Evolutionary conservation across 1,140 invertebrate genomes (phyloP).

Genomic region (Zaprionus kolodkinae): DNA sequence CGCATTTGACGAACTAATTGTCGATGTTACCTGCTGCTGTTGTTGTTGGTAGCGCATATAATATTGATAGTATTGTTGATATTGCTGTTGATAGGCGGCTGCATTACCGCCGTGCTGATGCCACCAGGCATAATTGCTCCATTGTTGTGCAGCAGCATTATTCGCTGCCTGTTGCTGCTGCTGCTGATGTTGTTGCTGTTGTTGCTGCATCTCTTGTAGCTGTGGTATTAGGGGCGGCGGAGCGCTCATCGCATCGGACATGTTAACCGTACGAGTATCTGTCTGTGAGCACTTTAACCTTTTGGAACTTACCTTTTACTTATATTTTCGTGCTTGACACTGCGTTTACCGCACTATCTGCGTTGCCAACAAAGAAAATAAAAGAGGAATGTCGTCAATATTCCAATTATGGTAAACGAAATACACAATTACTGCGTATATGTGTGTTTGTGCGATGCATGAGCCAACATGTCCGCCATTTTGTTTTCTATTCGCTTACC

Average conservation of each 20-base stretch:
- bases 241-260: conserved; percentile 79
- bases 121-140: conserved; percentile 75
- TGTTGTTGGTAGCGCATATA: conserved; percentile 78
- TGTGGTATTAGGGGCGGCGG: conserved; percentile 77
- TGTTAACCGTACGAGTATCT: conserved; percentile 37
- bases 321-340: conserved; percentile 14
- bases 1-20: conserved; percentile 69
- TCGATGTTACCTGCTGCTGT: conserved; percentile 74
- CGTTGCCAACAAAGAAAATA: conserved; percentile 7
- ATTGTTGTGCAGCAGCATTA: conserved; percentile 57
- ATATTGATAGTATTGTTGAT: conserved; percentile 80
- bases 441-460: conserved; percentile 30
- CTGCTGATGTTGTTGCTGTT: conserved; percentile 61
- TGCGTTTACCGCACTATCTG: conserved; percentile 9
- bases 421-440: conserved; percentile 1
- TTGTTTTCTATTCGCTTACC: conserved; percentile 64
- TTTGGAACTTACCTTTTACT: conserved; percentile 70
- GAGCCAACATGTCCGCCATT: conserved; percentile 55
- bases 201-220: conserved; percentile 81
- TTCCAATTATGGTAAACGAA: conserved; percentile 13
- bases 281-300: conserved; percentile 40
- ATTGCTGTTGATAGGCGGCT: conserved; percentile 74
- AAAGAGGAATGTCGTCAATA: conserved; percentile 13
- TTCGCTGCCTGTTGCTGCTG: conserved; percentile 60
- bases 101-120: conserved; percentile 57